Evolutionary conservation across 2,888 invertebrate species (phyloP).

Genomic region (Polia nebulosa): DNA sequence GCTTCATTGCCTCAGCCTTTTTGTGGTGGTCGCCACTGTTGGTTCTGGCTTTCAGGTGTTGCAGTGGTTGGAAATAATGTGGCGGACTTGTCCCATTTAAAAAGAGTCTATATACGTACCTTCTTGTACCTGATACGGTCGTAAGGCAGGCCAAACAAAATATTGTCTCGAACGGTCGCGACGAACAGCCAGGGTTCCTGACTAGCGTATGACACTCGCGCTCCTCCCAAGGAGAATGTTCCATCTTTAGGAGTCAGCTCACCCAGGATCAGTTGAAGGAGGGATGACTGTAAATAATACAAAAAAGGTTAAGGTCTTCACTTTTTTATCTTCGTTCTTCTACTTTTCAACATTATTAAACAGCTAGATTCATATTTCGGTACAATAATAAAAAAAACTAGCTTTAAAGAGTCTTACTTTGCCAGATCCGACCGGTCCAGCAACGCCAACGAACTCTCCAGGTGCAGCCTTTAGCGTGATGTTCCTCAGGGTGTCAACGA

Average conservation of each 20-base stretch:
- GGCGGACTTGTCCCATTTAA: too few species aligned
- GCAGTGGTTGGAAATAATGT: too few species aligned
- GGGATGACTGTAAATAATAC: conserved; percentile 88
- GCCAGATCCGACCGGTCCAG: conserved; percentile 94
- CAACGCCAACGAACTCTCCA: conserved; percentile 92
- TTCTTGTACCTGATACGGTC: conserved; percentile 88
- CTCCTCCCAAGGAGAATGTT: conserved; percentile 91
- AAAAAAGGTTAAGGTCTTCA: not conserved
- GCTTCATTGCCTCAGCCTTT: too few species aligned
- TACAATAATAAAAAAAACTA: not conserved
- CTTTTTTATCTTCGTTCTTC: not conserved
- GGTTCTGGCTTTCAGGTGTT: too few species aligned
- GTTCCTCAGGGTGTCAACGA: conserved; percentile 89
- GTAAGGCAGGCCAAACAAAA: conserved; percentile 93
- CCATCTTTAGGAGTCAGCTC: conserved; percentile 93
- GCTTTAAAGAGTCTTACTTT: conserved; percentile 86
- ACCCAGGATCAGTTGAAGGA: conserved; percentile 93
- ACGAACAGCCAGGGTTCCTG: conserved; percentile 96
- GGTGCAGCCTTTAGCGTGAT: conserved; percentile 87
- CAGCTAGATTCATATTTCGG: not conserved
- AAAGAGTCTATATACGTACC: too few species aligned
- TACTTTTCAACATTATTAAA: not conserved
- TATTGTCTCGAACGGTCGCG: conserved; percentile 94
- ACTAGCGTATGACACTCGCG: conserved; percentile 92
- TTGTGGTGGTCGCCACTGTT: too few species aligned